Evolutionary conservation across 2,797 vertebrate species (phyloP).

Genomic region (Limosa lapponica): DNA sequence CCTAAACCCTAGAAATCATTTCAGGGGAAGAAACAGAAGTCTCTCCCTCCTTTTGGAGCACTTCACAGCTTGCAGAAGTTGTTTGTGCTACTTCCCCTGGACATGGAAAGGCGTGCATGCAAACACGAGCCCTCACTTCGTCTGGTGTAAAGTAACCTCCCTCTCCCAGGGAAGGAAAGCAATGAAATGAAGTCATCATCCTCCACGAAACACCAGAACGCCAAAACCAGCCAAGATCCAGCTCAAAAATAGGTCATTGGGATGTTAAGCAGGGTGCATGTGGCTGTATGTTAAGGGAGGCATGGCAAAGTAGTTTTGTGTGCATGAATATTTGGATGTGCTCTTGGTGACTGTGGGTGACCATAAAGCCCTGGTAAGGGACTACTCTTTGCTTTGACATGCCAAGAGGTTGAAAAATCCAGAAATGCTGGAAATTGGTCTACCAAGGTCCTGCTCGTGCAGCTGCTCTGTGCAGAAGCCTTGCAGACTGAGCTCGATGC

Average conservation of each 20-base stretch:
- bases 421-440: neutral
- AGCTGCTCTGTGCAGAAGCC: neutral
- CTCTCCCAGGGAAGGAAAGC: neutral
- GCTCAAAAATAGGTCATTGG: neutral
- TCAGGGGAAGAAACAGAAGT: neutral
- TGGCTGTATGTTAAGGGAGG: neutral
- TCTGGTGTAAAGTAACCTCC: neutral
- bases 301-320: accelerated
- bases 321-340: accelerated
- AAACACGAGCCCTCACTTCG: neutral
- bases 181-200: neutral
- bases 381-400: accelerated
- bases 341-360: accelerated
- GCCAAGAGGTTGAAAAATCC: neutral
- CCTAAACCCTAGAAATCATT: neutral
- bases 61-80: neutral
- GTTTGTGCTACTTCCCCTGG: neutral
- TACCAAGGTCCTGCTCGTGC: neutral
- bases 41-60: neutral
- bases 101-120: neutral
- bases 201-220: neutral
- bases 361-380: accelerated
- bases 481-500: accelerated
- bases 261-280: accelerated
- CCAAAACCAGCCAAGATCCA: neutral